phyloP scores from a whole-genome alignment of 30 jellyfish, hydroid and myxozoan genomes.

The Catostylus mosaicus region DNA sequence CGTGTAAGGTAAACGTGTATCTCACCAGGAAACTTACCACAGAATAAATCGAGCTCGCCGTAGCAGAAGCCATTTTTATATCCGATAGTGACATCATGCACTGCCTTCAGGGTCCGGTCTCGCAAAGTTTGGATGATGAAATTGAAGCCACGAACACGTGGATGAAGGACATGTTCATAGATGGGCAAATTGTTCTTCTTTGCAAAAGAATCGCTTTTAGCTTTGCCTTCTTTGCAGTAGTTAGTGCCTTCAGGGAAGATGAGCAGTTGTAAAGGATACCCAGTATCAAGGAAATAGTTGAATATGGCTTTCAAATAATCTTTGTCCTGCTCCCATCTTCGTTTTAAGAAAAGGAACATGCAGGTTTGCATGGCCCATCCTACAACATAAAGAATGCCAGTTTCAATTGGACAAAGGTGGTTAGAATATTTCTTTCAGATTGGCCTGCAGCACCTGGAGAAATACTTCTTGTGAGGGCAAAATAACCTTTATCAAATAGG shows the following conservation, averaged over 20 bases:
- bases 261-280: constrained; percentile 86
- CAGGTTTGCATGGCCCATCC: constrained; percentile 97
- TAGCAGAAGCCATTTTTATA: constrained; percentile 84
- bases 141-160: constrained; percentile 90
- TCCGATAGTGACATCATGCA: constrained; percentile 94
- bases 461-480: no score
- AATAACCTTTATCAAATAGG: no score
- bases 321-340: constrained; percentile 93
- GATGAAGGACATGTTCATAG: constrained; percentile 83
- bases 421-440: no score
- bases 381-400: not conserved
- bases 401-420: no score
- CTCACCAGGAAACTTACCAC: constrained; percentile 92
- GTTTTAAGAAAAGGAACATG: constrained; percentile 75
- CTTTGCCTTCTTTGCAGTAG: constrained; percentile 68
- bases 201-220: constrained; percentile 81
- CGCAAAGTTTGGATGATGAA: constrained; percentile 81
- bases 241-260: constrained; percentile 96
- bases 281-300: constrained; percentile 74
- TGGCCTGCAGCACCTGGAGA: no score
- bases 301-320: constrained; percentile 68
- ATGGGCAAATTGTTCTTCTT: constrained; percentile 67
- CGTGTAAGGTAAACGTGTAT: constrained; percentile 79
- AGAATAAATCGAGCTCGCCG: constrained; percentile 80
- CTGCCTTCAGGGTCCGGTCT: constrained; percentile 60